Percentiles rank a stretch among this genome's conserved stretches.
Conservation (phyloP, 1,140 invertebrate species). For the Ruditapes philippinarum region DNA sequence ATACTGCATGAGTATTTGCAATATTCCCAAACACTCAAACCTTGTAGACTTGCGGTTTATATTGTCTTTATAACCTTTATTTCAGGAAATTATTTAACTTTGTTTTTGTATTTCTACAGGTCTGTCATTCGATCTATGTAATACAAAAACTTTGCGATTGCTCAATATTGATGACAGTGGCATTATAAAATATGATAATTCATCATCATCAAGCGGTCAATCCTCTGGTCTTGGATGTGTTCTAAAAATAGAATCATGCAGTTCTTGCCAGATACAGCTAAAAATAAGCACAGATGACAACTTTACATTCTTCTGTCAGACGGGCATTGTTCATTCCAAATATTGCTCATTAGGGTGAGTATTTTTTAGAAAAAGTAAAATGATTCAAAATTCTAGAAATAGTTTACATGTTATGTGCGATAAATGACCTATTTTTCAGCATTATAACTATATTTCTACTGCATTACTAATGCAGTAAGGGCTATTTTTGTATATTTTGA, state of each 20-base stretch:
- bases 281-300: background rate
- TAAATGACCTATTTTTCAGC: too few relatives aligned
- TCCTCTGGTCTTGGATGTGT: background rate
- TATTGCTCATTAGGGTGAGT: conserved; percentile 31
- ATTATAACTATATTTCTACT: too few relatives aligned
- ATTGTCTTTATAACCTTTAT: too few relatives aligned
- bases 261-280: conserved; percentile 18
- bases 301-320: background rate
- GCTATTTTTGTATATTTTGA: too few relatives aligned
- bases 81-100: too few relatives aligned
- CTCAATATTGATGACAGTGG: background rate
- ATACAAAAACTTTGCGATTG: background rate
- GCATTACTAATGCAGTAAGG: too few relatives aligned
- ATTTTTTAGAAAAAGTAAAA: background rate
- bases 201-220: background rate
- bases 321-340: background rate
- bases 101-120: background rate
- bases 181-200: background rate
- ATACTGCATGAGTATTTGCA: too few relatives aligned
- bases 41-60: too few relatives aligned
- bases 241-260: conserved; percentile 13
- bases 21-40: too few relatives aligned
- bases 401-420: too few relatives aligned
- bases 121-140: background rate
- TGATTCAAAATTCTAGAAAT: too few relatives aligned